Evolutionary conservation across 2,888 invertebrate genomes (phyloP).

Genomic region (Acleris literana): DNA sequence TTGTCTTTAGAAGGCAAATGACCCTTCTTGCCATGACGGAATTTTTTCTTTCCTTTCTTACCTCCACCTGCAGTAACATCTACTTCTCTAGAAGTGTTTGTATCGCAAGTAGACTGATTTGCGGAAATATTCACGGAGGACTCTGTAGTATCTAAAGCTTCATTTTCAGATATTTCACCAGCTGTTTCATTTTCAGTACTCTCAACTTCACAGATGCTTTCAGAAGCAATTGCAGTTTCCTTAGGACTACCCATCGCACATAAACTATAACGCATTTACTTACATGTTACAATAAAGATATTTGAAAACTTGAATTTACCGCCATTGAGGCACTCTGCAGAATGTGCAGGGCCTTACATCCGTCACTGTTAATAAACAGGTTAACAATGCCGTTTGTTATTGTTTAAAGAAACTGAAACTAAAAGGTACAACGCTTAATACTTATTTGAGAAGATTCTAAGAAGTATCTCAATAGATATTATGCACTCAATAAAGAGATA

Average conservation of each 20-base stretch:
- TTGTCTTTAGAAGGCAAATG: slow-evolving; percentile 70
- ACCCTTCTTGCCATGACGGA: slow-evolving; percentile 72
- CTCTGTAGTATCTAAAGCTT: slow-evolving; percentile 59
- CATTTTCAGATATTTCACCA: slow-evolving; percentile 65
- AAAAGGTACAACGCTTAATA: slow-evolving; percentile 33
- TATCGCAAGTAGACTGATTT: slow-evolving; percentile 53
- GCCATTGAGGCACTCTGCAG: slow-evolving; percentile 75
- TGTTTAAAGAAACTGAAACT: slow-evolving; percentile 41
- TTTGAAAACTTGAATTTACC: slow-evolving; percentile 76
- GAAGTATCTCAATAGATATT: slow-evolving; percentile 21
- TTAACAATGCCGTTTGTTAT: slow-evolving; percentile 70
- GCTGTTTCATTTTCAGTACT: slow-evolving; percentile 57
- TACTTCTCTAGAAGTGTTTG: slow-evolving; percentile 64
- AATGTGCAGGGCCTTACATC: slow-evolving; percentile 81
- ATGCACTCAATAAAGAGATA: slow-evolving; percentile 40
- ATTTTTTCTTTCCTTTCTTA: slow-evolving; percentile 77
- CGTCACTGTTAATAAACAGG: slow-evolving; percentile 82
- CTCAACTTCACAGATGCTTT: slow-evolving; percentile 54
- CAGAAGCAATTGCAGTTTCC: slow-evolving; percentile 60
- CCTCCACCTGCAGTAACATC: slow-evolving; percentile 54
- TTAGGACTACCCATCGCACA: slow-evolving; percentile 73
- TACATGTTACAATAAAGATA: slow-evolving; percentile 60
- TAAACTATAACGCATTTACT: slow-evolving; percentile 41
- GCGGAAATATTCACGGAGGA: slow-evolving; percentile 55
- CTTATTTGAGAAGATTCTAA: slow-evolving; percentile 6